Evolutionary conservation across 1,140 invertebrate species (phyloP).

Genomic region (Eriosoma lanigerum): DNA sequence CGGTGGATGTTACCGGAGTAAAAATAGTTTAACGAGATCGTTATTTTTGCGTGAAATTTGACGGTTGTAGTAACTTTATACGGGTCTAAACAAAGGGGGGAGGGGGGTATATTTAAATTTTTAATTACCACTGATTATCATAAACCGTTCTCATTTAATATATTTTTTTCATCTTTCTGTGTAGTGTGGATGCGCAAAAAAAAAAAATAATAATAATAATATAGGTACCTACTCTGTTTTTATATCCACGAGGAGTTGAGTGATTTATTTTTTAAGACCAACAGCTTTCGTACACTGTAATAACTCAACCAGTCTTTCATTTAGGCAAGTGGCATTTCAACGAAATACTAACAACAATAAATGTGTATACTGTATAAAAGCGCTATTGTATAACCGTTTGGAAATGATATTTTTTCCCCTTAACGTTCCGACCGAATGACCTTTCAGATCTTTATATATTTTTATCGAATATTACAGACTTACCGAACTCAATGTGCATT

Average conservation of each 20-base stretch:
- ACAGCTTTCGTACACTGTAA: slow-evolving; percentile 4
- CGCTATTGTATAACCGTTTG: background rate
- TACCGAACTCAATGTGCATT: background rate
- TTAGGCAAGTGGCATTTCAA: background rate
- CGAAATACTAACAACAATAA: background rate
- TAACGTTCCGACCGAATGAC: background rate
- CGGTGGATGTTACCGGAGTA: no score
- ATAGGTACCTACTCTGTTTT: background rate
- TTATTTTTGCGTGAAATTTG: no score
- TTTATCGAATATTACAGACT: background rate
- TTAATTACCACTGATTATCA: background rate
- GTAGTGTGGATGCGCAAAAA: background rate
- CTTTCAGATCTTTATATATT: background rate
- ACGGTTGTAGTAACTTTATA: background rate
- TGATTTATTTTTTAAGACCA: slow-evolving; percentile 11
- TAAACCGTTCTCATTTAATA: background rate
- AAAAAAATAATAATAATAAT: no score
- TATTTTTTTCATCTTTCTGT: background rate
- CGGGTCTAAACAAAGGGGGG: background rate
- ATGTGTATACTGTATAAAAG: background rate
- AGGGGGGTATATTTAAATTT: background rate
- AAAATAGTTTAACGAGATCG: no score
- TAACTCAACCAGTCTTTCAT: slow-evolving; percentile 25
- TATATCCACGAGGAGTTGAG: background rate
- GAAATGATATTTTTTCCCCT: background rate